phyloP scores from a whole-genome alignment of 2,888 invertebrate genomes.

The Leucania comma region DNA sequence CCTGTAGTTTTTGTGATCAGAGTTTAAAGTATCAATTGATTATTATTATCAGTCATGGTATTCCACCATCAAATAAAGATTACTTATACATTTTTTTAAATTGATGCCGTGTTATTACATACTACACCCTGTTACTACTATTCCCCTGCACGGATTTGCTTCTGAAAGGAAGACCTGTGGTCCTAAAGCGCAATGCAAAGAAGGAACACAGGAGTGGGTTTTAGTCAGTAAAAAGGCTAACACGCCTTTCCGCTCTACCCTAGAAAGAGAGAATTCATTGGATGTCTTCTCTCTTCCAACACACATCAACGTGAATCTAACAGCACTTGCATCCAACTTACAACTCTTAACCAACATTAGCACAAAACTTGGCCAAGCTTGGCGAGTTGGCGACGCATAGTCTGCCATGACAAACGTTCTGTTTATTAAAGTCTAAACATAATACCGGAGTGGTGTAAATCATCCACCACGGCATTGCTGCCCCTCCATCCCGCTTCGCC shows the following conservation, averaged over 20 bases:
- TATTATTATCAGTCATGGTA: too few relatives aligned
- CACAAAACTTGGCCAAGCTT: conserved; percentile 70
- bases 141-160: too few relatives aligned
- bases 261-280: too few relatives aligned
- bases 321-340: conserved; percentile 28
- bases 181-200: too few relatives aligned
- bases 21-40: not conserved
- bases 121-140: too few relatives aligned
- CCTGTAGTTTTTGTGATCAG: not conserved
- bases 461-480: conserved; percentile 85
- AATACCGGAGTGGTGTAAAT: conserved; percentile 92
- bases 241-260: too few relatives aligned
- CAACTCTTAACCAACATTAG: conserved; percentile 34
- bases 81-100: not conserved
- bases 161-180: too few relatives aligned
- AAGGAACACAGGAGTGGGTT: too few relatives aligned
- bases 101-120: not conserved
- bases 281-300: not conserved
- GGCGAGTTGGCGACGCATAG: conserved; percentile 81
- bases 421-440: conserved; percentile 92
- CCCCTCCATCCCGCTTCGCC: conserved; percentile 62
- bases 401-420: conserved; percentile 87
- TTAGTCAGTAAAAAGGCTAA: too few relatives aligned
- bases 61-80: too few relatives aligned
- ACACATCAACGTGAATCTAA: conserved; percentile 24